Evolutionary conservation across 2,888 invertebrate genomes (phyloP), one percentile per base, ranked within the genome.

Genomic region (Eristalis tenax): DNA sequence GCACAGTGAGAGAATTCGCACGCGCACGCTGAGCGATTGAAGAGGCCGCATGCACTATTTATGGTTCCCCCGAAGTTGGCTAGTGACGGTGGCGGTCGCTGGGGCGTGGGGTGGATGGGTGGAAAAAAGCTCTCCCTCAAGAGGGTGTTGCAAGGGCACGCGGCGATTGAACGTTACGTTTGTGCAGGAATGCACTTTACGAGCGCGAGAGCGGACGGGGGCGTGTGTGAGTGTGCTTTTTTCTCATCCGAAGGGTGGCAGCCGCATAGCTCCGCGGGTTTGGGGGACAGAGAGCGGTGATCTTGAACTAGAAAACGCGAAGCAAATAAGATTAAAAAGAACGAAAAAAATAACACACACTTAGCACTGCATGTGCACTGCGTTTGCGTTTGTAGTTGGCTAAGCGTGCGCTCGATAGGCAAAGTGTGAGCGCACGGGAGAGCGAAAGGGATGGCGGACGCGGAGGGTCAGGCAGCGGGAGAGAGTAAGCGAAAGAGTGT

Each of bases 261-360:
- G 11, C 40, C 64, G 28, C 66, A 71, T 74, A 71, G 50, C 61
- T 32, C 50, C 38, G 50, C 22, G 59, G 64, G 63, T 26, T 59
- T 69, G 78, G 75, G 78, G 78, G 65, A 82, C 38, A 56, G 68
- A 74, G 63, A 73, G 32, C 61, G 28, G 79, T 35, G 83, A 87
- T 87, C 87, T 87, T 87, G 87, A 87, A 87, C 87, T 83, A 87
- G 83, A 87, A 80, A 87, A 80, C 70, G 82, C 82, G 73, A 76
- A 50, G 50, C 18, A 18, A 50, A 43, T 18, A 76, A 79, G 57
- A 32, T 32, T 32, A 32, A 32, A 32, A 32, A 32, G 5, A 5
- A 28, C 15, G 5, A 18, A 50, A 50, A 50, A 50, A 73, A 77
- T 75, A 75, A 40, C 65, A 57, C 75, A 66, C 43, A 81, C 38